Evolutionary conservation across 2,113 vertebrate species (phyloP).

Genomic region (Plecotus auritus): DNA sequence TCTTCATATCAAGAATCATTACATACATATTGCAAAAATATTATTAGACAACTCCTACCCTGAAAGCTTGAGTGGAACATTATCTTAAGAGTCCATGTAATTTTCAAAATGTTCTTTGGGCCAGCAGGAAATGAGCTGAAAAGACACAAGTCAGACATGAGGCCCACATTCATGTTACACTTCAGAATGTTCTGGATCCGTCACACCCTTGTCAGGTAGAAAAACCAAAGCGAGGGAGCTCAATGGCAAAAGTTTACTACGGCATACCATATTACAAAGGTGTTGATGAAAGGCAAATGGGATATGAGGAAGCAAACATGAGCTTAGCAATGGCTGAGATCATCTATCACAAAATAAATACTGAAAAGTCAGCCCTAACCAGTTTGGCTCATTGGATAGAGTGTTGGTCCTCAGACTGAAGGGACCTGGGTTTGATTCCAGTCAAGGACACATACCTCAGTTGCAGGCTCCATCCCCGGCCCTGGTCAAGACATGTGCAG

Average conservation of each 20-base stretch:
- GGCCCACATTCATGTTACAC: rapidly evolving
- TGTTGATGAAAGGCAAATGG: neutral
- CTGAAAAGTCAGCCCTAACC: too few relatives aligned
- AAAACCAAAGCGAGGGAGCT: neutral
- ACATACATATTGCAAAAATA: neutral
- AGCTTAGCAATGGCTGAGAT: neutral
- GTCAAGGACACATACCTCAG: too few relatives aligned
- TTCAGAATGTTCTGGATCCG: neutral
- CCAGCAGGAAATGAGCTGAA: neutral
- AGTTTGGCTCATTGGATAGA: too few relatives aligned
- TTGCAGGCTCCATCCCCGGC: too few relatives aligned
- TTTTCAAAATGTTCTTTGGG: neutral
- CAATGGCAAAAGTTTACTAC: neutral
- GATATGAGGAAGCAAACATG: neutral
- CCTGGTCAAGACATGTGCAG: too few relatives aligned
- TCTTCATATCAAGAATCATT: neutral
- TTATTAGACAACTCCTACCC: neutral
- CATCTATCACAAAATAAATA: neutral
- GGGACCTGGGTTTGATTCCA: too few relatives aligned
- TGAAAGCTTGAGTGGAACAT: neutral
- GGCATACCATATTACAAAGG: neutral
- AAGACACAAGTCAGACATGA: neutral
- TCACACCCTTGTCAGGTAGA: neutral
- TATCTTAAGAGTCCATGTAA: neutral
- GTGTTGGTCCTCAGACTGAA: too few relatives aligned